Base-by-base conservation (phyloP, 2,113 vertebrate genomes). In the Sander lucioperca region DNA sequence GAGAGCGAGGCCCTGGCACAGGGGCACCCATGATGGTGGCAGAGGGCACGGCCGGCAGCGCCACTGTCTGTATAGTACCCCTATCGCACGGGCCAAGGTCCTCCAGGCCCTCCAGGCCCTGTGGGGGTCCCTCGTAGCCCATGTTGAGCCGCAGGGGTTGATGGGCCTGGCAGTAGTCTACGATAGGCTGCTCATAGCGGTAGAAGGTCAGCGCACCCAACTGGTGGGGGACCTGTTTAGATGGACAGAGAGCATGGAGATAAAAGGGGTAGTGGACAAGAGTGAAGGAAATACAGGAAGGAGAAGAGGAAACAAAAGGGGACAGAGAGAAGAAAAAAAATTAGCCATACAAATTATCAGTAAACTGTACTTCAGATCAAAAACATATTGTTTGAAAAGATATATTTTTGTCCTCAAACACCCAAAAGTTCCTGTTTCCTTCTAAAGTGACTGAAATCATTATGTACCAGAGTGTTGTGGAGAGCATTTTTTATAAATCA, bases 131-230 rank as follows among this genome's bases (percentile, higher is more conserved):
- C 67, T 96, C 95, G 0, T 94, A 96, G 79, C 93, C 94, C 94
- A 96, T 95, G 93, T 95, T 96, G 80, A 96, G 92, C 82, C 95
- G 89, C 86, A 96, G 92, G 71, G 95, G 95, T 70, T 96, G 95
- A 77, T 96, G 95, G 58, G 95, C 95, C 88, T 96, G 95, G 93
- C 95, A 96, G 94, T 95, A 96, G 90, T 96, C 95, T 74, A 96
- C 94, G 19, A 96, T 94, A 13, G 95, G 95, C 88, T 96, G 95
- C 73, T 96, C 95, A 11, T 96, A 96, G 71, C 95, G 93, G 91
- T 95, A 96, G 93, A 96, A 96, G 84, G 95, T 93, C 92, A 96
- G 86, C 9, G 95, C 94, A n/a, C 94, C 93, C 94, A 96, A 94
- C 94, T 96, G 95, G 85, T 95, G 95, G 53, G 95, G 95, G 72